Evolutionary conservation across 2,797 vertebrate species (phyloP).

Genomic region (Aeoliscus strigatus): DNA sequence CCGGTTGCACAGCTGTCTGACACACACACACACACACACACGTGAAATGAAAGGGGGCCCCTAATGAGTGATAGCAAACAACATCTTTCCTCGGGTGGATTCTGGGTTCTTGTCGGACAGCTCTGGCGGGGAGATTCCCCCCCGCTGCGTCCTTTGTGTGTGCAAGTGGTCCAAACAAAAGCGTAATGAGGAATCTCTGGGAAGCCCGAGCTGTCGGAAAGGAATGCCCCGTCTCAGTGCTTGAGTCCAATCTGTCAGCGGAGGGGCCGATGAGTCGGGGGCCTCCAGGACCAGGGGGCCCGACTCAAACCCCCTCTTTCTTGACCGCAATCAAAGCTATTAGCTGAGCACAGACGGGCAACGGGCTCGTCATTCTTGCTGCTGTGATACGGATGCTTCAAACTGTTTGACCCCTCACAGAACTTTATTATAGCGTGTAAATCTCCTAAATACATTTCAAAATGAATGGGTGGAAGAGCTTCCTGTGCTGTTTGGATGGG

Average conservation of each 20-base stretch:
- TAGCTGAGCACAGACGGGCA: constrained; percentile 47
- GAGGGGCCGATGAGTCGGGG: constrained; percentile 20
- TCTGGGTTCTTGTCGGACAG: constrained; percentile 24
- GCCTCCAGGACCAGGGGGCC: constrained; percentile 10
- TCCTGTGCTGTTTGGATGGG: no score
- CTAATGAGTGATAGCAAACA: constrained; percentile 63
- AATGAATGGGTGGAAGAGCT: no score
- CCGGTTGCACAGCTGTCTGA: constrained; percentile 61
- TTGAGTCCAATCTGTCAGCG: constrained; percentile 54
- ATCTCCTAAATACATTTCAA: no score
- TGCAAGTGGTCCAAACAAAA: constrained; percentile 63
- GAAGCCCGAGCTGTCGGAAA: constrained; percentile 58
- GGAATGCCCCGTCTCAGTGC: constrained; percentile 55
- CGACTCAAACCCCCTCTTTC: constrained; percentile 39
- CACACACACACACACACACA: constrained; percentile 10
- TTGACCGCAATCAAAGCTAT: constrained; percentile 59
- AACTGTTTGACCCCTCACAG: constrained; percentile 15
- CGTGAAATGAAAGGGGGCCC: constrained; percentile 14
- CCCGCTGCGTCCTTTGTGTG: constrained; percentile 56
- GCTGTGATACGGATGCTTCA: constrained; percentile 47
- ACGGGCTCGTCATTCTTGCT: constrained; percentile 33
- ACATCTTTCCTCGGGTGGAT: constrained; percentile 22
- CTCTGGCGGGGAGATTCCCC: constrained; percentile 38
- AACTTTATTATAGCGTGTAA: no score
- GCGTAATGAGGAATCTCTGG: constrained; percentile 64